Conservation (phyloP, 2,113 vertebrate species). For the Sporophila hypoxantha region DNA sequence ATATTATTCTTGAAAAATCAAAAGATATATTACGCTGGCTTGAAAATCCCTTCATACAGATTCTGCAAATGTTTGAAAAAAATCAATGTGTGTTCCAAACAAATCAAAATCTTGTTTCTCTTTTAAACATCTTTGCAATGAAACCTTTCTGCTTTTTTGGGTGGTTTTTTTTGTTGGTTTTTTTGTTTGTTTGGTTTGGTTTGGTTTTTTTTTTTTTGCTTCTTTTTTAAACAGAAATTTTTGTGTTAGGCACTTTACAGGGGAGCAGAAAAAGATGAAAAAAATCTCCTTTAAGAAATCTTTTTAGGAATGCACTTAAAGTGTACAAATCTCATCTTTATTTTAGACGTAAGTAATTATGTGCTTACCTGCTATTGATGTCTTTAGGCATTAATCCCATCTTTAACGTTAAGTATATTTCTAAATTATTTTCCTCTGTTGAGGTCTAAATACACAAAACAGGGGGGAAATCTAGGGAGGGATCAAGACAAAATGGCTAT, state of each 20-base stretch:
- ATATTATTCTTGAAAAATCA: not conserved
- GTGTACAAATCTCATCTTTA: not conserved
- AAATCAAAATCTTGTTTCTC: not conserved
- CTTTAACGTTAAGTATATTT: not conserved
- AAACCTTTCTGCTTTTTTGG: not conserved
- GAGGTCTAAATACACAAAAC: not conserved
- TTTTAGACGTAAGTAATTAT: constrained; percentile 5
- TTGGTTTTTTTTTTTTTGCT: not conserved
- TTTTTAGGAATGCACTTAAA: constrained; percentile 37
- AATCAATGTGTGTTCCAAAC: not conserved
- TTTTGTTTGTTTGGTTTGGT: too few species aligned
- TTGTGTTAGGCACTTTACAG: not conserved
- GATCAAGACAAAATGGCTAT: not conserved
- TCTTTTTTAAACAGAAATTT: not conserved
- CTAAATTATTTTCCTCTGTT: not conserved
- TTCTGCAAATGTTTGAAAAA: not conserved
- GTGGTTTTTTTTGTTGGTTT: too few species aligned
- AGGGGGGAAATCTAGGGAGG: not conserved
- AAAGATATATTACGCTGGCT: not conserved
- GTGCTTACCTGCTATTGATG: constrained; percentile 2
- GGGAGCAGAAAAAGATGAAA: not conserved
- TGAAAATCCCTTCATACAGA: not conserved
- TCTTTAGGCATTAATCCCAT: not conserved
- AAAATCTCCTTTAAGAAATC: not conserved
- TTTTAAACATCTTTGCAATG: not conserved